Evolutionary conservation across 1,140 invertebrate species (phyloP), one percentile per base, ranked within the genome.

Genomic region (Adoxophyes honmai): DNA sequence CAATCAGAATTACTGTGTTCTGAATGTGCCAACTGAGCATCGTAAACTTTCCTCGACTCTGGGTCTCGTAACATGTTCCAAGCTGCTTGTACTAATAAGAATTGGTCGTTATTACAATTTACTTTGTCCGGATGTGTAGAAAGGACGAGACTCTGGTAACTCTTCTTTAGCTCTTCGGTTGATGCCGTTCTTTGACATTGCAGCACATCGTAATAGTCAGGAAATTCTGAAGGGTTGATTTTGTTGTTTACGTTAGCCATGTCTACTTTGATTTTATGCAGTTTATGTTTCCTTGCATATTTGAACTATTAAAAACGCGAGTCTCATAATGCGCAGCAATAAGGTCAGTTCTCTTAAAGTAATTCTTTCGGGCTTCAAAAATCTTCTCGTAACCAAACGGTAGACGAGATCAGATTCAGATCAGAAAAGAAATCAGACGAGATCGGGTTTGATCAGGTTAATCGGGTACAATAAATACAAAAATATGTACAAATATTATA

Each of bases 41-140:
- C 92, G 67, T 94, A 94, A 44, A 91, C 80, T 75, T 89, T 91
- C 35, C 91, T 86, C 4, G 59, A 80, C 15, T 90, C 65, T 6
- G 86, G 70, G 68, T 94, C 82, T 54, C 90, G 86, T 34, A 94
- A 75, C 18, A 91, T 82, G 62, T 90, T 89, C 92, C 93, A 94
- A 7, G 93, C 93, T 77, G 91, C 86, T 62, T 92, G 90, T 14
- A 94, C 89, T 5, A 78, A 54, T 13, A 90, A 64, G 81, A 93
- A 94, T 36, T 68, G 52, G 57, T 80, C 48, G 37, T 57, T 9
- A 70, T 57, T 55, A 44, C 9, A 57, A 7, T 59, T 34, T 9
- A 62, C 53, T 83, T 94, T 94, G 66, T 94, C 94, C 1, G 93
- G 93, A 78, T 94, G 94, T 77, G 87, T 80, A 59, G 89, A 70